Percentiles rank a stretch among this genome's conserved stretches.
Evolutionary conservation across 2,888 invertebrate genomes (phyloP).

Genomic region (Pogonocherus hispidulus): DNA sequence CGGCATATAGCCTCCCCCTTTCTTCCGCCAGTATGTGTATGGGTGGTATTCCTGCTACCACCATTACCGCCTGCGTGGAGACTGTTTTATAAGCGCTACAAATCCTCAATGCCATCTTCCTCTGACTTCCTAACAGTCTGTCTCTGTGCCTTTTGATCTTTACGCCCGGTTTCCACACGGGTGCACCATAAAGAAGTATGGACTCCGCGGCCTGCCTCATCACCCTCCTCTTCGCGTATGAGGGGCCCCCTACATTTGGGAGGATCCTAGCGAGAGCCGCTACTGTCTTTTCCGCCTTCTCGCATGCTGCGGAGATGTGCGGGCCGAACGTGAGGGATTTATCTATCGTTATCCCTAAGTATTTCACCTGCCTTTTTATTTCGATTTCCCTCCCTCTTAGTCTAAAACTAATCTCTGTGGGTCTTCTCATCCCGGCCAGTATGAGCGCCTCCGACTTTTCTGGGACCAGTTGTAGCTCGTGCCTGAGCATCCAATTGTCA

Average conservation of each 20-base stretch:
- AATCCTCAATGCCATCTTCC: not conserved
- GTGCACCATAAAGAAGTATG: not conserved
- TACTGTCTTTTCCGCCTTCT: not conserved
- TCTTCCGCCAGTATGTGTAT: not conserved
- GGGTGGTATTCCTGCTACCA: no score
- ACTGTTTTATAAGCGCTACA: not conserved
- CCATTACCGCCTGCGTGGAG: not conserved
- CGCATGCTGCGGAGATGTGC: not conserved
- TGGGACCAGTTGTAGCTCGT: not conserved
- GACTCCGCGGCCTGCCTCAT: not conserved
- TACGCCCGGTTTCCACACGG: not conserved
- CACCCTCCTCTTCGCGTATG: not conserved
- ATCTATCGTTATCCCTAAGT: not conserved
- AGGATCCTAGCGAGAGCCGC: not conserved
- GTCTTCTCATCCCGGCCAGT: no score
- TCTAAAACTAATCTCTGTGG: no score
- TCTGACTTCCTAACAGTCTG: not conserved
- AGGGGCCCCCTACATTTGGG: not conserved
- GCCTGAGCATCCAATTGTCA: no score
- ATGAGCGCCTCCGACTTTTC: no score
- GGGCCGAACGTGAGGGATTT: no score
- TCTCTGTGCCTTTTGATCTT: not conserved
- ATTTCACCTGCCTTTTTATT: conserved; percentile 2
- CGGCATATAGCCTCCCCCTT: not conserved
- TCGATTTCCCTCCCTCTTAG: no score